Base-by-base conservation (phyloP, 2,888 invertebrate genomes). In the Synergus laeviventris region DNA sequence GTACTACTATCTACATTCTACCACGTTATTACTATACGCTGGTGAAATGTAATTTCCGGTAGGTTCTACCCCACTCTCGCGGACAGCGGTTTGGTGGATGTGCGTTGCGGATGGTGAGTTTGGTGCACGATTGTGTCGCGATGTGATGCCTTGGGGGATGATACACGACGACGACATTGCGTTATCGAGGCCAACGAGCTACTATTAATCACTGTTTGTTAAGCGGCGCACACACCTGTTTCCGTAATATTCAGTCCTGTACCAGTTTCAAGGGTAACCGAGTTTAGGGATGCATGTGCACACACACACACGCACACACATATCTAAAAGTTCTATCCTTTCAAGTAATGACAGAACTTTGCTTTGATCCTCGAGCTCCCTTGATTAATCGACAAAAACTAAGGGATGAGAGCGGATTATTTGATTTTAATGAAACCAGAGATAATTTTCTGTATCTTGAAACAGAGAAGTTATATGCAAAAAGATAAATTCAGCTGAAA, bases 121-220 rank as follows among this genome's bases (percentile, higher is more conserved):
- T 81, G 80, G 81, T 81, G 81, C 80, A 81, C 84, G 85, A 84
- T 84, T 83, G 84, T 83, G 84, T 81, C 83, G 82, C 84, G 83
- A 84, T 84, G 81, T 84, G 81, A 82, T 83, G 87, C 87, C 87
- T 87, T 86, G 81, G 85, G 86, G 84, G 85, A 85, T 84, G 87
- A 83, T 81, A 83, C 81, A 81, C 76, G 79, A 79, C 79, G 82
- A 84, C 85, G 84, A 85, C 84, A 81, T 82, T 81, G 86, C 84
- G 87, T 87, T 89, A 88, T 88, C 89, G 85, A 82, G 81, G 85
- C 85, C 85, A 84, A 85, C 86, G 82, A 86, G 86, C 84, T 82
- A 82, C 87, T 86, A 89, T 90, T 90, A 90, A 90, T 90, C 89
- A 89, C 87, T 89, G 89, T 89, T 90, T 90, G 89, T 89, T 88